These are phyloP conservation scores for Leptodactylus fallax DNA, from an alignment of 2,797 vertebrate genomes.

Conservation along the genomic window DNA sequence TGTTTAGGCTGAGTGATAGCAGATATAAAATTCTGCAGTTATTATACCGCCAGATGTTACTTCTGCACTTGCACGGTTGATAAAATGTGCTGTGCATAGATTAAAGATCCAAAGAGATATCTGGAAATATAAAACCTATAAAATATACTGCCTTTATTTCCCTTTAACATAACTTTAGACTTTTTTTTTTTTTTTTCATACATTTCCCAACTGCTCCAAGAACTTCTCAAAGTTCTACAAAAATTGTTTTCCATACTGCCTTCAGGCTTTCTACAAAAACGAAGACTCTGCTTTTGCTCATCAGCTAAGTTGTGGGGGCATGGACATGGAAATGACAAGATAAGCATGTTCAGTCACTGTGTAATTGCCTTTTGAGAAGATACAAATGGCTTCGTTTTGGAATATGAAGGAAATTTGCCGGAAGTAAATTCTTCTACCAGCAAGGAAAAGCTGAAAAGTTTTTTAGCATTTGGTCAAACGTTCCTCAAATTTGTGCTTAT, in stretches of 20 bases:
- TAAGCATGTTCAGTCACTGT: constrained; percentile 27
- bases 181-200: neutral
- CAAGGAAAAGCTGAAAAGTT: constrained; percentile 6
- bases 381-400: constrained; percentile 38
- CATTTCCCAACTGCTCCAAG: neutral
- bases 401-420: constrained; percentile 12
- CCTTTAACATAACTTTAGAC: neutral
- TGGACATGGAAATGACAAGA: constrained; percentile 27
- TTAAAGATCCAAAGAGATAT: constrained; percentile 33
- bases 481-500: neutral
- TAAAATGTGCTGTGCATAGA: constrained; percentile 38
- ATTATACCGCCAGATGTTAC: constrained; percentile 60
- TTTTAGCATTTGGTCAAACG: neutral
- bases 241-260: neutral
- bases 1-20: constrained; percentile 51
- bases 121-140: constrained; percentile 21
- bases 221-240: neutral
- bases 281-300: constrained; percentile 28
- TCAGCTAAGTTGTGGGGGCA: constrained; percentile 30
- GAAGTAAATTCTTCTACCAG: constrained; percentile 14
- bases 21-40: constrained; percentile 48
- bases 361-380: constrained; percentile 35
- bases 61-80: constrained; percentile 27
- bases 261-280: neutral
- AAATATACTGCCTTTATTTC: constrained; percentile 4